Evolutionary conservation across 2,888 invertebrate genomes (phyloP).

Genomic region (Andrena bicolor): DNA sequence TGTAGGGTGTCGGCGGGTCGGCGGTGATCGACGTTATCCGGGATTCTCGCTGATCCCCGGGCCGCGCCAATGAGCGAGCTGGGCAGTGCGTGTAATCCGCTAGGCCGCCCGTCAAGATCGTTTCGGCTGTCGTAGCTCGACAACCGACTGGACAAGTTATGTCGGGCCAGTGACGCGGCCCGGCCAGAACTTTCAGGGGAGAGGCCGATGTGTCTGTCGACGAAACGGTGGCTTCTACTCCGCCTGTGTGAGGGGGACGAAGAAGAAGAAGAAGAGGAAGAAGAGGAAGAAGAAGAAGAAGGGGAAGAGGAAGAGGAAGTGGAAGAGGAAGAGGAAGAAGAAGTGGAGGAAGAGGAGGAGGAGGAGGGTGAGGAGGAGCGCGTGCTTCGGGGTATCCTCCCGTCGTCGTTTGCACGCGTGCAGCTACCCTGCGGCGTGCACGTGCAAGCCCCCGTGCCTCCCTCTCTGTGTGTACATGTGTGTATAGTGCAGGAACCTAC

Average conservation of each 20-base stretch:
- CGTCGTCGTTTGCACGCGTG: constrained; percentile 51
- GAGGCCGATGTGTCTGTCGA: constrained; percentile 53
- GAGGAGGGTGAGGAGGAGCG: constrained; percentile 31
- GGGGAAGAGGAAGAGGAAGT: constrained; percentile 17
- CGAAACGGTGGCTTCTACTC: constrained; percentile 52
- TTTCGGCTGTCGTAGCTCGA: constrained; percentile 44
- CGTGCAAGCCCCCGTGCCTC: constrained; percentile 55
- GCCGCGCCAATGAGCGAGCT: constrained; percentile 53
- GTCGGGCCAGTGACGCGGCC: constrained; percentile 45
- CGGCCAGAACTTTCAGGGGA: constrained; percentile 28
- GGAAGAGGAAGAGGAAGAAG: constrained; percentile 25
- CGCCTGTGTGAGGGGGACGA: constrained; percentile 35
- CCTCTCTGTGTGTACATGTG: constrained; percentile 56
- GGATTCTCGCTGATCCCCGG: constrained; percentile 20
- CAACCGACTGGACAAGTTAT: constrained; percentile 53
- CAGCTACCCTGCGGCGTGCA: constrained; percentile 49
- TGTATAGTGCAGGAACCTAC: constrained; percentile 76
- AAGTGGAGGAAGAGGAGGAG: constrained; percentile 28
- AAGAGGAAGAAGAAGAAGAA: constrained; percentile 23
- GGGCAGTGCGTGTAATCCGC: constrained; percentile 55
- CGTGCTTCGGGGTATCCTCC: constrained; percentile 35
- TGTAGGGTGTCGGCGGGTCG: constrained; percentile 1
- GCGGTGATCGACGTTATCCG: constrained; percentile 38
- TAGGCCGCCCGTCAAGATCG: constrained; percentile 45
- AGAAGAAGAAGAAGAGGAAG: constrained; percentile 28